Evolutionary conservation across 1,140 invertebrate species (phyloP), one percentile per base, ranked within the genome.

Genomic region (Achatina immaculata): DNA sequence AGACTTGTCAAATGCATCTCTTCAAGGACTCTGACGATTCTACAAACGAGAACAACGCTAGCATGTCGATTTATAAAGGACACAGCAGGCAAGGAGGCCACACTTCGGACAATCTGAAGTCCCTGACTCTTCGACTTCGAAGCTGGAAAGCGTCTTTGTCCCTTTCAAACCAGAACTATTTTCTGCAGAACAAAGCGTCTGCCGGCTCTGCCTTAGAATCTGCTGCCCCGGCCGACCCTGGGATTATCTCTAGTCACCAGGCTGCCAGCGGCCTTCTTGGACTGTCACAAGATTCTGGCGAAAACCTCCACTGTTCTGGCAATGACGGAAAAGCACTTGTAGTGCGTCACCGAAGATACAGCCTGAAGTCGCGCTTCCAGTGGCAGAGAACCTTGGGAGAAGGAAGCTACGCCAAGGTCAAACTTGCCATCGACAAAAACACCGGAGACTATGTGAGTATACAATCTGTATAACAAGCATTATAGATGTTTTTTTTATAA

Each of bases 371-470:
- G 80, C 86, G 98, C 89, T 99, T 99, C 92, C 96, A 99, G 91
- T 96, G 99, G 90, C 95, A 98, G 83, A 95, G 96, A 90, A 99
- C 99, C 92, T 92, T 99, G 85, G 98, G 98, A 34, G 97, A 99
- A 93, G 98, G 98, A 82, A 99, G 98, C 38, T 99, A 99, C 91
- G 98, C 98, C 43, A 99, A 99, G 93, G 97, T 98, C 75, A 97
- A 99, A 92, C 93, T 99, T 87, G 97, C 97, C 82, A 95, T 98
- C 86, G 98, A 99, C 90, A 98, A 97, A 92, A 96, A 97, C 90
- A 98, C 97, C 68, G 96, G 96, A 51, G 96, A 98, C 92, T 96
- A 98, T 92, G 97, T 98, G 89, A 89, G 83, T 81, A 68, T 55
- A n/a, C n/a, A n/a, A n/a, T n/a, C n/a, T n/a, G n/a, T n/a, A n/a